These are phyloP conservation scores for Tetramorium parvispinum DNA, from an alignment of 1,140 invertebrate species.

Conservation along the genomic window DNA sequence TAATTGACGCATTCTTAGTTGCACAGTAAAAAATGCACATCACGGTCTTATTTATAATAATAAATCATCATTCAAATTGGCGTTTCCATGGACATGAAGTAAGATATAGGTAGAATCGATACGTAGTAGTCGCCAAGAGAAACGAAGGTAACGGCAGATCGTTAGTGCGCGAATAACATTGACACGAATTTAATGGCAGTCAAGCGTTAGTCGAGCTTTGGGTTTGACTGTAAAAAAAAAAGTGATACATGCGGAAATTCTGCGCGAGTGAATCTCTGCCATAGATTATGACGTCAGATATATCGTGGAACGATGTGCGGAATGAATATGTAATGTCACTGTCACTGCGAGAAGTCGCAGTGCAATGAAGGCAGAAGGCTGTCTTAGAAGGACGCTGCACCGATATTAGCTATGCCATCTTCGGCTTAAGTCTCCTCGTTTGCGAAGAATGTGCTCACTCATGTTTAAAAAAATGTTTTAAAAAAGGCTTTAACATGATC, in stretches of 20 bases:
- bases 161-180: conserved; percentile 54
- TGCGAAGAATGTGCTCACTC: not conserved
- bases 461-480: not conserved
- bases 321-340: conserved; percentile 10
- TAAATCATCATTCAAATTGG: not conserved
- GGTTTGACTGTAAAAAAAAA: not conserved
- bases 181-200: conserved; percentile 61
- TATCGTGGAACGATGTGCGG: not conserved
- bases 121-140: conserved; percentile 14
- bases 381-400: conserved; percentile 76
- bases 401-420: conserved; percentile 69
- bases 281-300: conserved; percentile 47
- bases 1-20: not conserved
- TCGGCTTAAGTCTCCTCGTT: conserved; percentile 14
- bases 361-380: conserved; percentile 80
- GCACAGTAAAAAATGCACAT: not conserved
- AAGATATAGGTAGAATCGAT: conserved; percentile 30
- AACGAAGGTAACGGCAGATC: conserved; percentile 37
- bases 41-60: conserved; percentile 4
- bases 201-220: conserved; percentile 45
- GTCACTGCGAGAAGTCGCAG: conserved; percentile 31
- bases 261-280: not conserved
- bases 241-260: conserved; percentile 43
- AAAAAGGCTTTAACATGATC: not conserved
- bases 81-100: conserved; percentile 1